Evolutionary conservation across 2,113 vertebrate genomes (phyloP).

Genomic region (Microtus oregoni): DNA sequence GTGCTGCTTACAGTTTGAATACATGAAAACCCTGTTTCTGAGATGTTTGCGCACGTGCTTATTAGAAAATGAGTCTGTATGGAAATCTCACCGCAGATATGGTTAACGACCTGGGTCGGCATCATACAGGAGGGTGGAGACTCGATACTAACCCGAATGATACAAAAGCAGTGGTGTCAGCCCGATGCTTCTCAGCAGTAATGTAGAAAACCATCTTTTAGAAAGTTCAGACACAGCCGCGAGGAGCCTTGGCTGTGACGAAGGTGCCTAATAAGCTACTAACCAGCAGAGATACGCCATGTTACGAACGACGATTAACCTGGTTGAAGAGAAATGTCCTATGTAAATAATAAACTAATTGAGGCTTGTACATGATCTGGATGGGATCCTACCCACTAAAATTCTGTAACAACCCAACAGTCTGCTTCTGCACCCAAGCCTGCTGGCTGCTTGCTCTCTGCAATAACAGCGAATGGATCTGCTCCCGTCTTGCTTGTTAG

Average conservation of each 20-base stretch:
- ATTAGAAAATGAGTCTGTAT: conserved; percentile 93
- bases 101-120: conserved; percentile 92
- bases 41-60: conserved; percentile 97
- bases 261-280: conserved; percentile 93
- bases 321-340: conserved; percentile 87
- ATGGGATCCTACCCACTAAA: conserved; percentile 93
- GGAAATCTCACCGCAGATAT: conserved; percentile 93
- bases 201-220: conserved; percentile 83
- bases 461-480: conserved; percentile 87
- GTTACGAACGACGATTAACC: conserved; percentile 88
- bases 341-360: conserved; percentile 99
- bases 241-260: conserved; percentile 86
- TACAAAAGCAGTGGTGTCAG: conserved; percentile 90
- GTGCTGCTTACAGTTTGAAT: conserved; percentile 97
- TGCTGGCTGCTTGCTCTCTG: conserved; percentile 94
- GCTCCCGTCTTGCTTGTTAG: conserved; percentile 87
- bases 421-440: conserved; percentile 94
- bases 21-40: conserved; percentile 97
- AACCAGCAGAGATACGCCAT: conserved; percentile 91
- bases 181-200: conserved; percentile 93
- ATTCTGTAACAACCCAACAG: conserved; percentile 90
- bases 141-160: conserved; percentile 94
- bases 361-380: conserved; percentile 95
- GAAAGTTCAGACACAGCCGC: conserved; percentile 69
- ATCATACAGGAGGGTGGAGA: conserved; percentile 89